Base-by-base conservation (phyloP, 2,797 vertebrate species). In the Tachyglossus aculeatus region DNA sequence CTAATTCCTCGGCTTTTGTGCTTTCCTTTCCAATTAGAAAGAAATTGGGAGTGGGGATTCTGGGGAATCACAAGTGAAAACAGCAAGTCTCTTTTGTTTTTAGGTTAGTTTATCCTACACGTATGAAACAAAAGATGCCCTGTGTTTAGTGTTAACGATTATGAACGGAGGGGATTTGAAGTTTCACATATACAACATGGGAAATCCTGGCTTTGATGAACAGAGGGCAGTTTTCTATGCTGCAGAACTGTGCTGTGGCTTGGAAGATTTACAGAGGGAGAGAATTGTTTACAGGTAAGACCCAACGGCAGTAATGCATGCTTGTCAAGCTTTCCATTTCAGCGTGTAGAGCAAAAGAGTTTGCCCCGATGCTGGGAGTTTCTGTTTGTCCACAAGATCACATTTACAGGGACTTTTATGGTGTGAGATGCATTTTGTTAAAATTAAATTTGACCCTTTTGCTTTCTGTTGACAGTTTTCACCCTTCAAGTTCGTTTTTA, bases 111-210 rank as follows among this genome's bases (percentile, higher is more conserved):
- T 98, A 89, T 94, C 95, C 57, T 97, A 97, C 78, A 93, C 95
- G 14, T 97, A 95, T 50, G 95, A 98, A 88, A 98, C 96, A 22
- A 96, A 93, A 88, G 95, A 96, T 68, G 90, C 93, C 69, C 91
- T 98, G 85, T 98, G 96, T 92, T 91, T 98, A 90, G 96, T 98
- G 77, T 90, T 98, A 74, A 98, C 95, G 87, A 94, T 97, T 69
- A 96, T 98, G 96, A 96, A 96, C 18, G 96, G 96, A 69, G 96
- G 96, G 3, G 96, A 98, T 88, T 84, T 97, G 78, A 97, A 96
- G 86, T 98, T 97, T 81, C 96, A 98, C 90, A 97, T 98, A 82
- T 95, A 97, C 88, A 96, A 96, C 88, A 93, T 96, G 95, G 96
- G 96, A 59, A 93, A 91, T 82, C 96, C 96, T 1, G 96, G 96